phyloP scores from a whole-genome alignment of 2,113 vertebrate species.

The Nothobranchius furzeri region DNA sequence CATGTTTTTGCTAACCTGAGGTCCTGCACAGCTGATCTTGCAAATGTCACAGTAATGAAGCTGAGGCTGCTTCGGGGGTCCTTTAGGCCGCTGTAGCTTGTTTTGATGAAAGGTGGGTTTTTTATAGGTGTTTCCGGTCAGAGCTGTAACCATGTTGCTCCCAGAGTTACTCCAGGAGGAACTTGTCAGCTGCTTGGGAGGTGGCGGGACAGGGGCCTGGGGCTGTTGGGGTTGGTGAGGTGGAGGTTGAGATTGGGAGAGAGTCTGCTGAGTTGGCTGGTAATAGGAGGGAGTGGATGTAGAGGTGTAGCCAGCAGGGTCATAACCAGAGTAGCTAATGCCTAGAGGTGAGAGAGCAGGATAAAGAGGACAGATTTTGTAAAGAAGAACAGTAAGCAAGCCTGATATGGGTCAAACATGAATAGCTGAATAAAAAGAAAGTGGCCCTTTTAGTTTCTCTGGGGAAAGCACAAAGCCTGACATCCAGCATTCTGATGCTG shows the following conservation, averaged over 20 bases:
- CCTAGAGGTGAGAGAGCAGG: conserved; percentile 60
- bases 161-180: conserved; percentile 75
- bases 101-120: conserved; percentile 74
- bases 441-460: not conserved
- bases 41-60: conserved; percentile 88
- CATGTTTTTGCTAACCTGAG: conserved; percentile 76
- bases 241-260: conserved; percentile 68
- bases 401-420: conserved; percentile 12
- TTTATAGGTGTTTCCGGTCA: conserved; percentile 65
- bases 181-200: conserved; percentile 71
- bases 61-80: conserved; percentile 76
- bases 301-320: conserved; percentile 67
- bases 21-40: conserved; percentile 87
- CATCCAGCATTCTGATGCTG: conserved; percentile 1
- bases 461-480: not conserved
- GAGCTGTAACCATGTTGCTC: conserved; percentile 66
- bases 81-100: conserved; percentile 78
- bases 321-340: conserved; percentile 75
- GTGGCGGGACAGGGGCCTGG: conserved; percentile 60
- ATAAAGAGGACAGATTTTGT: conserved; percentile 9
- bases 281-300: conserved; percentile 73
- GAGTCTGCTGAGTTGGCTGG: conserved; percentile 69
- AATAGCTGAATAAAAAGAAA: conserved; percentile 11
- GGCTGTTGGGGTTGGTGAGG: conserved; percentile 54
- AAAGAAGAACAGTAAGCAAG: conserved; percentile 6